Evolutionary conservation across 2,797 vertebrate species (phyloP).

Genomic region (Tiaroga cobitis): DNA sequence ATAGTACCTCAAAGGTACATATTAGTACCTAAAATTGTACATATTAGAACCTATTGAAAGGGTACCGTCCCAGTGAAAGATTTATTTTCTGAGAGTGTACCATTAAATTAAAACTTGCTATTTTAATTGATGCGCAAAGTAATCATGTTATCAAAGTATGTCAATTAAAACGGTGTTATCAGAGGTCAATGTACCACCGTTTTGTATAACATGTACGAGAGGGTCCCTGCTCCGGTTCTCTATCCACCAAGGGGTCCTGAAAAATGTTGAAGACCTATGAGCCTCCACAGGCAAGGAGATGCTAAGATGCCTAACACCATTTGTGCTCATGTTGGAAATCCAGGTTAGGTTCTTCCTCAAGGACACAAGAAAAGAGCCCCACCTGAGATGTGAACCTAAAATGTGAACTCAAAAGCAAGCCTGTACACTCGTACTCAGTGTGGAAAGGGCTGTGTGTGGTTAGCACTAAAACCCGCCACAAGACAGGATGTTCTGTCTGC

Average conservation of each 20-base stretch:
- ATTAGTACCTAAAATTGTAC: too few species aligned
- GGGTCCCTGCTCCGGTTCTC: neutral
- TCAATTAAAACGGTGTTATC: neutral
- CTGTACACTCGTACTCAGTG: neutral
- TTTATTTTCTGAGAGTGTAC: too few species aligned
- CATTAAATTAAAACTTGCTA: neutral
- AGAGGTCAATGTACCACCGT: neutral
- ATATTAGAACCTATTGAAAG: too few species aligned
- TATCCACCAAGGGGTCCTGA: conserved; percentile 9
- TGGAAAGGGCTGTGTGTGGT: neutral
- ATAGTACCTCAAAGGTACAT: too few species aligned
- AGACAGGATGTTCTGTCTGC: neutral
- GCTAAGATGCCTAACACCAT: conserved; percentile 11
- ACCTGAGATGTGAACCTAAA: conserved; percentile 18
- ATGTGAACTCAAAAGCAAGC: conserved; percentile 7
- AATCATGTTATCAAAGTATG: neutral
- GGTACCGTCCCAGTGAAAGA: too few species aligned
- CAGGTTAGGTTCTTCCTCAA: conserved; percentile 34
- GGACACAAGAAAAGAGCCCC: neutral
- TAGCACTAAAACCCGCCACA: neutral
- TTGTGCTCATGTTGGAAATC: conserved; percentile 33
- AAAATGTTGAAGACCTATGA: conserved; percentile 11
- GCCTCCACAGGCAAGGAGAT: conserved; percentile 18
- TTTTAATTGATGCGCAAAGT: neutral
- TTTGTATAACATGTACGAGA: neutral